Conservation (phyloP, 2,113 vertebrate species). For the Acanthisitta chloris region DNA sequence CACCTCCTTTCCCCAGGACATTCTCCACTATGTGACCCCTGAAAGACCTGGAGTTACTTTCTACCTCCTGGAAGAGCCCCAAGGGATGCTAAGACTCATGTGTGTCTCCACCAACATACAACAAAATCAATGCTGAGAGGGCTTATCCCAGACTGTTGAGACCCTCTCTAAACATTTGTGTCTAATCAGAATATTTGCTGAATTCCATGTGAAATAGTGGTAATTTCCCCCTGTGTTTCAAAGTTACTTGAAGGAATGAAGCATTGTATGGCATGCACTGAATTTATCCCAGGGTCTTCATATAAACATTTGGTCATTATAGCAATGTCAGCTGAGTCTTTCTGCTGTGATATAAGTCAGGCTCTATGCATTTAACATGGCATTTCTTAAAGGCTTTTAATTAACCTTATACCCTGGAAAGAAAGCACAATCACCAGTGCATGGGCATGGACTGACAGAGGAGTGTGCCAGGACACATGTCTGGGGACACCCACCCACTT, state of each 20-base stretch:
- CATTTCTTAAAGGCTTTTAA: neutral
- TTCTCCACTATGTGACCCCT: neutral
- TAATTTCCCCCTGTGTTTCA: neutral
- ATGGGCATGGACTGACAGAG: neutral
- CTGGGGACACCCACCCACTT: neutral
- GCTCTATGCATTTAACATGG: neutral
- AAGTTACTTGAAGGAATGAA: neutral
- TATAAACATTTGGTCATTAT: neutral
- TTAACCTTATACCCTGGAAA: neutral
- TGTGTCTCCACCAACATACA: neutral
- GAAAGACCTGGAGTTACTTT: neutral
- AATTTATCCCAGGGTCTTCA: neutral
- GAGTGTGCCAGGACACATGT: fast-evolving
- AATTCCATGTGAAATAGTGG: neutral
- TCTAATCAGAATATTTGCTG: neutral
- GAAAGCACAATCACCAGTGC: neutral
- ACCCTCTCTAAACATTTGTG: neutral
- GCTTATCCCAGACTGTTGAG: neutral
- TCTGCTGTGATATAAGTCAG: neutral
- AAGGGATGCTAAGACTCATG: too few relatives aligned
- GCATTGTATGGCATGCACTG: fast-evolving
- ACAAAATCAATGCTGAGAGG: neutral
- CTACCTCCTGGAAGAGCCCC: neutral
- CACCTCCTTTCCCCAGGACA: neutral
- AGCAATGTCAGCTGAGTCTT: neutral